A percentile compares a stretch with the other conserved stretches of the same genome.
Evolutionary conservation across 2,797 vertebrate genomes (phyloP).

Genomic region (Poecilia picta): DNA sequence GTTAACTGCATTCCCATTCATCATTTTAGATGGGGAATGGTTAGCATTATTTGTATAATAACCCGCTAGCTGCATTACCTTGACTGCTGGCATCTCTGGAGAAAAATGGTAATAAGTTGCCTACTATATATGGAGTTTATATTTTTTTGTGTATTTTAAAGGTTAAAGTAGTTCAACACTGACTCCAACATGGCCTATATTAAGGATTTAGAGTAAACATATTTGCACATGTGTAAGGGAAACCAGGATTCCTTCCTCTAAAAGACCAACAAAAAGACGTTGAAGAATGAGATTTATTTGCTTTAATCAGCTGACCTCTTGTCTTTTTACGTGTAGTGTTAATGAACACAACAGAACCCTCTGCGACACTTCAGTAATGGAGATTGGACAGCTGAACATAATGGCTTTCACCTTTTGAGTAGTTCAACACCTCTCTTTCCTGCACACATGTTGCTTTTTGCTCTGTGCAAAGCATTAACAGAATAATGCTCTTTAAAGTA

Average conservation of each 20-base stretch:
- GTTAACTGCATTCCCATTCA: neutral
- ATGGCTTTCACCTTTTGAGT: slow-evolving; percentile 36
- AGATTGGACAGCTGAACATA: slow-evolving; percentile 54
- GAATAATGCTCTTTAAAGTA: slow-evolving; percentile 28
- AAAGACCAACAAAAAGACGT: neutral
- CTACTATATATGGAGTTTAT: no score
- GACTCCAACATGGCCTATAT: neutral
- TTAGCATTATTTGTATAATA: neutral
- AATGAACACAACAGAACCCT: slow-evolving; percentile 47
- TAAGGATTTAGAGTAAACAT: neutral
- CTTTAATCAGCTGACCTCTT: slow-evolving; percentile 20
- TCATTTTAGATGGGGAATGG: neutral
- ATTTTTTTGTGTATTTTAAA: neutral
- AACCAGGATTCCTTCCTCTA: neutral
- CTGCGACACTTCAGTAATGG: slow-evolving; percentile 51
- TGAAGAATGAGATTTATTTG: slow-evolving; percentile 17
- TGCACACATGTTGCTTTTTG: slow-evolving; percentile 41
- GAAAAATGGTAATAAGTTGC: neutral
- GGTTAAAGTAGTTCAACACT: neutral
- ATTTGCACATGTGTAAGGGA: neutral
- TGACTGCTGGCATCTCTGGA: neutral
- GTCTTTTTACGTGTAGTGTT: slow-evolving; percentile 33
- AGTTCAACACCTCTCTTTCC: slow-evolving; percentile 21
- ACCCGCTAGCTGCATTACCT: neutral
- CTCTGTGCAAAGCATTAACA: slow-evolving; percentile 6